These are phyloP conservation scores for Maccullochella peelii DNA, from an alignment of 2,113 vertebrate genomes.

Conservation along the genomic window DNA sequence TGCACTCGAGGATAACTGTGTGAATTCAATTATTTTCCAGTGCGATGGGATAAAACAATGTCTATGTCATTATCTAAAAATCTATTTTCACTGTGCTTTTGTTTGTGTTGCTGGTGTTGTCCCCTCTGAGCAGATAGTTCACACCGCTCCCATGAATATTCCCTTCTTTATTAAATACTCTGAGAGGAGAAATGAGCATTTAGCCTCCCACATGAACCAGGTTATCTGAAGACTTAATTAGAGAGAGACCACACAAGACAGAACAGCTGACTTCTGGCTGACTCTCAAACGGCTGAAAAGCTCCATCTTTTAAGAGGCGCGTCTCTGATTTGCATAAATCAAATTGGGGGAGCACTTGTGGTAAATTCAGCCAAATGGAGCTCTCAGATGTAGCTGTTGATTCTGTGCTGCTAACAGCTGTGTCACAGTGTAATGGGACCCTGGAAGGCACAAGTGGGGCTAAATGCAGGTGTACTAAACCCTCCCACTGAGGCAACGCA, in stretches of 20 bases:
- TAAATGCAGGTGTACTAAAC: slow-evolving; percentile 53
- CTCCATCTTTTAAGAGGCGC: slow-evolving; percentile 14
- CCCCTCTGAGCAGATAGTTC: neutral
- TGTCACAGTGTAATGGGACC: slow-evolving; percentile 30
- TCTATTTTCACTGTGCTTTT: neutral
- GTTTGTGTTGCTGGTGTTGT: neutral
- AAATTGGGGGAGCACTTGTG: slow-evolving; percentile 49
- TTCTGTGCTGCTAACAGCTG: slow-evolving; percentile 46
- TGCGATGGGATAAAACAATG: neutral
- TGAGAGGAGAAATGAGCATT: neutral
- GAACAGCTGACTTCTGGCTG: slow-evolving; percentile 20
- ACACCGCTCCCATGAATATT: neutral
- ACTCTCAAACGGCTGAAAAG: slow-evolving; percentile 10
- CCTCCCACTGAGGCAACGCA: slow-evolving; percentile 4
- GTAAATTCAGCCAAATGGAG: slow-evolving; percentile 33
- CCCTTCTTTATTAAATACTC: neutral
- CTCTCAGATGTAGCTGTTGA: slow-evolving; percentile 46
- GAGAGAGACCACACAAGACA: slow-evolving; percentile 5
- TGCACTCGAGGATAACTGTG: neutral
- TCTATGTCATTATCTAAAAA: slow-evolving; percentile 4
- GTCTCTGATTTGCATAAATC: slow-evolving; percentile 44
- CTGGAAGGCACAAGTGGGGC: slow-evolving; percentile 26
- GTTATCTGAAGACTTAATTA: slow-evolving; percentile 35
- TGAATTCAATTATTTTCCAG: slow-evolving; percentile 2
- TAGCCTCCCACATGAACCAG: slow-evolving; percentile 14